Conservation (phyloP, 1,140 invertebrate genomes). For the Trichoplusia ni region DNA sequence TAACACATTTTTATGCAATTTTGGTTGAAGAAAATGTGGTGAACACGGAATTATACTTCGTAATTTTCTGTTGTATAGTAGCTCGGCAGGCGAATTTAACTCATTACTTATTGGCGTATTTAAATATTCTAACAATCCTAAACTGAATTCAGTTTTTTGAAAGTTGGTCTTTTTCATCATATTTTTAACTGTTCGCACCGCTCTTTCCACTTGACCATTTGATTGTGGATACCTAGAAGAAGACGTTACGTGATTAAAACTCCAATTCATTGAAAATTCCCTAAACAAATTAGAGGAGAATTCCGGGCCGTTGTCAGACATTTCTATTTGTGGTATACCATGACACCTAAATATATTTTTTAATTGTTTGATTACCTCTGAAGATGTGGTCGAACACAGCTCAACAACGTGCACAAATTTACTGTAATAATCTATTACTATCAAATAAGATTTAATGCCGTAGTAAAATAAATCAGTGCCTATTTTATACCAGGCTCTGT, state of each 20-base stretch:
- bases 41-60: no score
- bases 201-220: constrained; percentile 58
- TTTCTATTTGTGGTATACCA: constrained; percentile 59
- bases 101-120: constrained; percentile 24
- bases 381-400: constrained; percentile 21
- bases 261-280: constrained; percentile 50
- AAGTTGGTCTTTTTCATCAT: constrained; percentile 40
- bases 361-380: constrained; percentile 15
- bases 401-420: constrained; percentile 40
- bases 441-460: constrained; percentile 38
- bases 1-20: no score
- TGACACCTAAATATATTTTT: constrained; percentile 60
- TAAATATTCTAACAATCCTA: constrained; percentile 21
- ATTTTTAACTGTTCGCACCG: constrained; percentile 46
- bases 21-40: no score
- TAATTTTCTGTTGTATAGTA: no score
- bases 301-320: constrained; percentile 64
- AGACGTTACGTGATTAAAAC: constrained; percentile 48
- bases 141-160: constrained; percentile 14
- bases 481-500: constrained; percentile 52
- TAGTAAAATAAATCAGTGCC: constrained; percentile 55
- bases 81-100: no score
- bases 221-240: constrained; percentile 53
- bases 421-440: constrained; percentile 49
- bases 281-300: constrained; percentile 61